Base-by-base conservation (phyloP, 2,113 vertebrate species). In the Scomber colias region DNA sequence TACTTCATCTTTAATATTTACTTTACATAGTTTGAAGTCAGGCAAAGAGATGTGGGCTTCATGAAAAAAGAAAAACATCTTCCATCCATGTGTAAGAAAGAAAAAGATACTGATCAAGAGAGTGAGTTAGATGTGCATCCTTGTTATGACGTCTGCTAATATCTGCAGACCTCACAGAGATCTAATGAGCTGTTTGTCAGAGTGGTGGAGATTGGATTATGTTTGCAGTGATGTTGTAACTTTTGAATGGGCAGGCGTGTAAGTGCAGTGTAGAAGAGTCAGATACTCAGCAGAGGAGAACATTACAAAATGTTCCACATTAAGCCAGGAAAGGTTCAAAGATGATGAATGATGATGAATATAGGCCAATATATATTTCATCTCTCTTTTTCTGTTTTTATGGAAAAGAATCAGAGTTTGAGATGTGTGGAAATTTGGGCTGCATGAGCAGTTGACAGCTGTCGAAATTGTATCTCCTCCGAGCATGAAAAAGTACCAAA, bases 161-260 rank as follows among this genome's bases (percentile, higher is more conserved):
- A 51, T 40, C 65, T 61, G 60, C 63, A 53, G 17, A 31, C 17
- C 31, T 27, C 30, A 27, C 17, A 46, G n/a, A 14, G 35, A 44
- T 61, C 8, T 14, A 63, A 69, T 68, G 49, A 75, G 30, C 31
- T 49, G 64, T 51, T 14, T 81, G 54, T 77, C 54, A 69, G 77
- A 81, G 0, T 60, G 71, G 70, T 74, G 50, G 76, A 79, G 62
- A 46, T 5, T 63, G 16, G 51, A 46, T 56, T 81, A 67, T 81
- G 63, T 60, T 13, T 21, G 66, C 71, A 83, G 35, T 11, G 31
- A 66, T 48, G 46, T 40, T 48, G 13, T 48, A 71, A 19, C 31
- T 21, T n/a, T 45, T 14, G 19, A 67, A 55, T 15, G 66, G 24
- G 24, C 24, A 27, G 24, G 24, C 24, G 24, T 27, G 24, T 3